Evolutionary conservation across 2,113 vertebrate genomes (phyloP).

Genomic region (Suricata suricatta): DNA sequence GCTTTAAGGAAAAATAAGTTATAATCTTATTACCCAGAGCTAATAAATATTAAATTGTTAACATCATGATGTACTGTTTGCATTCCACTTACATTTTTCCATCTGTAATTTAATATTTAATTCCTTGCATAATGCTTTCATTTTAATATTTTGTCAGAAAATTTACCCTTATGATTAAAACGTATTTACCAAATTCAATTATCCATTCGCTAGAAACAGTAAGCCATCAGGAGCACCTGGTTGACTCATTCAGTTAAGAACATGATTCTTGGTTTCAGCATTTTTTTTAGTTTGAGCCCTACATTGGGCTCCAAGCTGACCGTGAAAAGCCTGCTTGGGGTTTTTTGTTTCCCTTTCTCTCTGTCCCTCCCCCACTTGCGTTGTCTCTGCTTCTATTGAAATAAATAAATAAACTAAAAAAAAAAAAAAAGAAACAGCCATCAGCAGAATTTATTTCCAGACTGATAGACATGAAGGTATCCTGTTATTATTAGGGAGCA

Average conservation of each 20-base stretch:
- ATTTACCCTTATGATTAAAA: not conserved
- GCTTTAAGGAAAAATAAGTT: not conserved
- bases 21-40: not conserved
- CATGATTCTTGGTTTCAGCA: too few relatives aligned
- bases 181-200: not conserved
- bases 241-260: too few relatives aligned
- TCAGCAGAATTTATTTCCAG: not conserved
- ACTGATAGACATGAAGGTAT: not conserved
- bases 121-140: not conserved
- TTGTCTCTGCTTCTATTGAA: too few relatives aligned
- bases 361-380: too few relatives aligned
- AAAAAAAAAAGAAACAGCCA: not conserved
- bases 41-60: not conserved
- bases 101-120: not conserved
- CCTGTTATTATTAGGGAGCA: not conserved
- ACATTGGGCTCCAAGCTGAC: too few relatives aligned
- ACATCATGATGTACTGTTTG: not conserved
- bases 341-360: too few relatives aligned
- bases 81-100: not conserved
- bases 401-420: too few relatives aligned
- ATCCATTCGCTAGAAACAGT: not conserved
- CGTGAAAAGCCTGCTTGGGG: too few relatives aligned
- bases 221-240: too few relatives aligned
- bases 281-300: too few relatives aligned
- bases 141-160: not conserved